Evolutionary conservation across 1,140 invertebrate genomes (phyloP), one percentile per base, ranked within the genome.

Genomic region (Rhopalosiphum maidis): DNA sequence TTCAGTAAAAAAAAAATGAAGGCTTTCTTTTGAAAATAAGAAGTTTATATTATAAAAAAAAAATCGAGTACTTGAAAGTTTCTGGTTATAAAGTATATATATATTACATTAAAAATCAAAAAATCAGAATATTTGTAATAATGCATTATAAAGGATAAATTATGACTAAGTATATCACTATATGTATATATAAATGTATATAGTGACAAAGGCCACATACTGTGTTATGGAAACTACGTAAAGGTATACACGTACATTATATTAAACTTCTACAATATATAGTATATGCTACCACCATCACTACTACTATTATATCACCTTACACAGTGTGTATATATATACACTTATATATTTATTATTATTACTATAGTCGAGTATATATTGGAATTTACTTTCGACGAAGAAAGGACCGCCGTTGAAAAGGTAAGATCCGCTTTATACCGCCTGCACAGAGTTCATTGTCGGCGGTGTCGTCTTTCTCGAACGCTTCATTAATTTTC

Each of bases 401-500:
- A 51, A 54, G 87, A 88, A 88, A 88, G 51, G 46, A 23, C 85
- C 41, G 21, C 30, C 46, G 48, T 35, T 88, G 46, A 88, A 88
- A 51, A 51, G 46, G 46, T 51, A 88, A 88, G 51, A 88, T 51
- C 21, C 48, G 48, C 87, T 88, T 88, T 88, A 37, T 48, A 46
- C 18, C 21, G 1, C 46, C 37, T 8, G 6, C 48, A 51, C 18
- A 2, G 37, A 89, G 35, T 89, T 35, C 51, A 89, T 89, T 89
- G 48, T 55, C 35, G 88, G n/a, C 9, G 35, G 35, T 55, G 88
- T 55, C 88, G 88, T 89, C 88, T 89, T 55, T 55, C 23, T 8
- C 88, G 11, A 55, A 89, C 88, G 88, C 51, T 89, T 89, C 88
- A 54, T 89, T 89, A 89, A 35, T 89, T 89, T 89, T 89, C 88